Evolutionary conservation across 2,888 invertebrate species (phyloP).

Genomic region (Apodemia hepburni): DNA sequence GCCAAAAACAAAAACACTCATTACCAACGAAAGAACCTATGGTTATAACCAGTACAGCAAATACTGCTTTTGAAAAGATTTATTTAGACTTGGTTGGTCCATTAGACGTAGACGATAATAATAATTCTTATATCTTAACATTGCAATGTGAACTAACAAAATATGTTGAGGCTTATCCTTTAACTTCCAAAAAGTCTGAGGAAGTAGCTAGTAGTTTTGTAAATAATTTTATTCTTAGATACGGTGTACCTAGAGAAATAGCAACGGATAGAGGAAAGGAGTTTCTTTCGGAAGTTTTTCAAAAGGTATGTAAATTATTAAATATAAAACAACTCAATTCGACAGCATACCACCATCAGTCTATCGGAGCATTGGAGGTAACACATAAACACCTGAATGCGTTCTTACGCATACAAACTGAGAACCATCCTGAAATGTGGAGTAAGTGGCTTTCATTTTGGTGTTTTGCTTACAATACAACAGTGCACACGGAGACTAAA

Average conservation of each 20-base stretch:
- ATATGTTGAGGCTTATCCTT: slow-evolving; percentile 23
- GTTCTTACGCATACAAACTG: slow-evolving; percentile 27
- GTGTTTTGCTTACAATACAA: slow-evolving; percentile 29
- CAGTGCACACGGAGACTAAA: slow-evolving; percentile 28
- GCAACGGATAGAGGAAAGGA: slow-evolving; percentile 17
- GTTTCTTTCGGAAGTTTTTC: no score
- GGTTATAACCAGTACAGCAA: background rate
- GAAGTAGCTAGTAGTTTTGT: slow-evolving; percentile 24
- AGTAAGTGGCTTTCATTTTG: slow-evolving; percentile 29
- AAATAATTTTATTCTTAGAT: slow-evolving; percentile 30
- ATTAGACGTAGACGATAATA: slow-evolving; percentile 30
- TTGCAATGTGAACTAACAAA: slow-evolving; percentile 14
- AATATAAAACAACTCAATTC: slow-evolving; percentile 29
- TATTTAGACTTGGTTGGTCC: slow-evolving; percentile 17
- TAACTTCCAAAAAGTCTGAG: slow-evolving; percentile 23
- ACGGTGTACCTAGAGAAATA: slow-evolving; percentile 28
- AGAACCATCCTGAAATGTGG: slow-evolving; percentile 27
- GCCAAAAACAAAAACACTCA: slow-evolving; percentile 31
- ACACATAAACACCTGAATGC: slow-evolving; percentile 23
- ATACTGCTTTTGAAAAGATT: background rate
- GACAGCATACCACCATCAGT: slow-evolving; percentile 31
- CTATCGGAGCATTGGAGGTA: slow-evolving; percentile 27
- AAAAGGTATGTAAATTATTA: slow-evolving; percentile 32
- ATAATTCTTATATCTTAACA: slow-evolving; percentile 28
- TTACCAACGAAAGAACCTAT: background rate